A percentile compares a stretch with the other conserved stretches of the same genome.
phyloP scores from a whole-genome alignment of 2,888 invertebrate species.

The Tridacna gigas region DNA sequence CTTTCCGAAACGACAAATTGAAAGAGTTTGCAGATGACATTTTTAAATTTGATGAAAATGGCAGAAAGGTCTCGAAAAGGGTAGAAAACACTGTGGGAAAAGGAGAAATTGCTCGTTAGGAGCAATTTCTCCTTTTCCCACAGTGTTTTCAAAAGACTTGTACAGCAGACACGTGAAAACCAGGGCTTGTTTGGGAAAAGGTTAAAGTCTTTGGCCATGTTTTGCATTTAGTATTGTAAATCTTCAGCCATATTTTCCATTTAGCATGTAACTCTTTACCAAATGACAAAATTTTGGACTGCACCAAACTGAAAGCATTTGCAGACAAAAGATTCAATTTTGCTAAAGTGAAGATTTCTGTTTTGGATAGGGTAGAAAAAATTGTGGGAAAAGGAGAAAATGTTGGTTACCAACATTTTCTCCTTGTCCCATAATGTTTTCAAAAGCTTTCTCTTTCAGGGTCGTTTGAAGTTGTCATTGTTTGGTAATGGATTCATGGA shows the following conservation, averaged over 20 bases:
- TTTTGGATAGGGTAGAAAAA: not conserved
- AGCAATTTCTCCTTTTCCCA: conserved; percentile 13
- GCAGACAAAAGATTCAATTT: not conserved
- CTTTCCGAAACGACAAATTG: too few species aligned
- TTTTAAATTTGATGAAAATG: too few species aligned
- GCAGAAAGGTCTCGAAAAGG: too few species aligned
- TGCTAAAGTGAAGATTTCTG: not conserved
- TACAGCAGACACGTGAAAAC: not conserved
- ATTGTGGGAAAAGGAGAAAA: not conserved
- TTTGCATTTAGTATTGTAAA: not conserved
- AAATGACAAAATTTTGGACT: not conserved
- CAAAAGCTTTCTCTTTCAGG: too few species aligned
- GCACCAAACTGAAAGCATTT: not conserved
- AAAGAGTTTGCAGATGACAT: too few species aligned
- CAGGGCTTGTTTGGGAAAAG: not conserved
- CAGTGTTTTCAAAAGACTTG: conserved; percentile 7
- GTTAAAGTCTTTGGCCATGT: not conserved
- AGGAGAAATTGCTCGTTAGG: conserved; percentile 15
- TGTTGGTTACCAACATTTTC: too few species aligned
- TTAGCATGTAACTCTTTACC: not conserved
- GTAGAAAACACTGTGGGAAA: not conserved
- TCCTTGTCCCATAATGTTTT: too few species aligned
- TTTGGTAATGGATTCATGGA: too few species aligned
- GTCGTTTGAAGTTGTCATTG: too few species aligned
- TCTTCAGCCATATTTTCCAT: not conserved